A percentile compares a stretch with the other conserved stretches of the same genome.
These are phyloP conservation scores for Menura novaehollandiae DNA, from an alignment of 2,113 vertebrate genomes.

Conservation along the genomic window DNA sequence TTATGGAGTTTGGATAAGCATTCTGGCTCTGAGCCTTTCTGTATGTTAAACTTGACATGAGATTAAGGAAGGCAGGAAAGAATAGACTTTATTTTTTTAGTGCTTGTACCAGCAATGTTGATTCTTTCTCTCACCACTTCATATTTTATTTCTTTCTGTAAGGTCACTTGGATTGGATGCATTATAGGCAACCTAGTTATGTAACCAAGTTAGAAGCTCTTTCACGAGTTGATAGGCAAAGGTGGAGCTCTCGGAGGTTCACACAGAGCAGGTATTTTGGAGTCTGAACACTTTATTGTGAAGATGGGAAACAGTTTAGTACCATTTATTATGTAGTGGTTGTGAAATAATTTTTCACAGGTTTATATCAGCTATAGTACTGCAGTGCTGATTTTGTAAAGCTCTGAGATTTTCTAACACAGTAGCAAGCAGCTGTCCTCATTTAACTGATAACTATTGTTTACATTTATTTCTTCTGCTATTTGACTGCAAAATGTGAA, in stretches of 20 bases:
- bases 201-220: neutral
- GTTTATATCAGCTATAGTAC: neutral
- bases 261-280: neutral
- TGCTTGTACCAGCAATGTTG: neutral
- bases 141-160: neutral
- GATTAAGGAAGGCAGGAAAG: neutral
- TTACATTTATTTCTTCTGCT: neutral
- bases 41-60: conserved; percentile 11
- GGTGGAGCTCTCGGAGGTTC: neutral
- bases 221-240: neutral
- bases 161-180: neutral
- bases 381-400: neutral
- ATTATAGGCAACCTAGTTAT: neutral
- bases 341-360: neutral
- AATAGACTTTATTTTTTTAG: neutral
- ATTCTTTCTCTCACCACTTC: conserved; percentile 16
- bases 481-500: neutral
- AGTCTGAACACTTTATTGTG: neutral
- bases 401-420: neutral
- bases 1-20: conserved; percentile 35
- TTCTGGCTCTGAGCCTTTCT: conserved; percentile 31
- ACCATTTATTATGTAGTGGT: neutral
- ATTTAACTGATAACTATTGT: neutral
- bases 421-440: neutral
- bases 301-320: neutral